A percentile compares a stretch with the other conserved stretches of the same genome.
Conservation (phyloP, 1,140 invertebrate species). For the Diorhabda sublineata region DNA sequence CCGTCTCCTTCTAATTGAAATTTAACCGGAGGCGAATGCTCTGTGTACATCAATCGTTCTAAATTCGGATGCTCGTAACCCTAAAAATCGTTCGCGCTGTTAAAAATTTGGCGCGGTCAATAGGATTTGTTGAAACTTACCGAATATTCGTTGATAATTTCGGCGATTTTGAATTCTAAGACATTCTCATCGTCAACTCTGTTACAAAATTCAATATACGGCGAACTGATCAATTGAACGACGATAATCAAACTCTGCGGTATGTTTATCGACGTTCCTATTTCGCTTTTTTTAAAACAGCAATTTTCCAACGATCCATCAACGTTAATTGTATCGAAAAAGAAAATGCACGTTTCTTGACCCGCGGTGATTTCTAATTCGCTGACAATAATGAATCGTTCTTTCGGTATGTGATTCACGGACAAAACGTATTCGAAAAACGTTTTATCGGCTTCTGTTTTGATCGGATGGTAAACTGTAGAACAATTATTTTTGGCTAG, state of each 20-base stretch:
- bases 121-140: constrained; percentile 17
- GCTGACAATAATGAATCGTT: constrained; percentile 42
- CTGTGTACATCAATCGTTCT: constrained; percentile 25
- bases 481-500: constrained; percentile 46
- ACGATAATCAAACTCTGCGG: constrained; percentile 6
- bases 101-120: too few relatives aligned
- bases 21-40: constrained; percentile 25
- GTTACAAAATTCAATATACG: constrained; percentile 29
- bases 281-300: not conserved
- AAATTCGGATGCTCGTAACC: constrained; percentile 33
- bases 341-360: constrained; percentile 8
- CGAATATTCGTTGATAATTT: constrained; percentile 33
- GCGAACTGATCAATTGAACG: constrained; percentile 27
- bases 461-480: constrained; percentile 37
- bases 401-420: constrained; percentile 43
- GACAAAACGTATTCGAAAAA: constrained; percentile 47
- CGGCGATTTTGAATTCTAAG: constrained; percentile 30
- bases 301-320: constrained; percentile 25
- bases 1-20: constrained; percentile 23
- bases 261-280: not conserved
- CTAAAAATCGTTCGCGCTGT: constrained; percentile 21
- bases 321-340: constrained; percentile 23
- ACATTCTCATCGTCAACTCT: constrained; percentile 31
- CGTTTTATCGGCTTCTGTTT: constrained; percentile 40
- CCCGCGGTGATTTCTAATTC: constrained; percentile 1